Evolutionary conservation across 2,113 vertebrate species (phyloP).

Genomic region (Garra rufa): DNA sequence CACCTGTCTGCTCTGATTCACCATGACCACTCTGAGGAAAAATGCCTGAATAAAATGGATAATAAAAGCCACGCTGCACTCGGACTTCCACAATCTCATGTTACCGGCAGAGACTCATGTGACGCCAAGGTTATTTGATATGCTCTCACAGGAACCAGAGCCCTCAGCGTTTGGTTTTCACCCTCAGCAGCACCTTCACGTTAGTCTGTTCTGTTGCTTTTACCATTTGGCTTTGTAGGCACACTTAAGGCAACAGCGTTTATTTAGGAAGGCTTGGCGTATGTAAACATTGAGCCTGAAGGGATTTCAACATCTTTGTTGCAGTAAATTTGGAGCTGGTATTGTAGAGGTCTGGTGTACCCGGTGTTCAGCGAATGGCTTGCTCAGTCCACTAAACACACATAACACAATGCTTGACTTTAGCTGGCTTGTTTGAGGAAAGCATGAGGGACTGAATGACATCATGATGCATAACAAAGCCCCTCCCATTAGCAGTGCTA

Average conservation of each 20-base stretch:
- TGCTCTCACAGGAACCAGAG: slow-evolving; percentile 30
- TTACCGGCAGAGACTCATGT: slow-evolving; percentile 34
- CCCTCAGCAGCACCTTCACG: slow-evolving; percentile 8
- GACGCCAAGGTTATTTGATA: slow-evolving; percentile 39
- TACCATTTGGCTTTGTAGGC: not conserved
- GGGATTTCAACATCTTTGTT: slow-evolving; percentile 9
- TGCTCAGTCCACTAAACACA: not conserved
- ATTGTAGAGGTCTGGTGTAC: not conserved
- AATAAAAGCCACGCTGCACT: slow-evolving; percentile 1
- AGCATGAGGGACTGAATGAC: slow-evolving; percentile 24
- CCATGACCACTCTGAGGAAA: not conserved
- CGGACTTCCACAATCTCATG: slow-evolving; percentile 21
- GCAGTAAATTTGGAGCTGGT: not conserved
- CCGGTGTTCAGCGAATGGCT: not conserved
- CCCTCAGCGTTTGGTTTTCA: slow-evolving; percentile 6
- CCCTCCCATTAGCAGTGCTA: not conserved
- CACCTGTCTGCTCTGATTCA: slow-evolving; percentile 48
- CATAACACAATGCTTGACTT: slow-evolving; percentile 19
- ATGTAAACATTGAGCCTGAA: not conserved
- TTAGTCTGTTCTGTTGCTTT: not conserved
- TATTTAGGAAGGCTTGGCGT: not conserved
- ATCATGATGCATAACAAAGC: slow-evolving; percentile 13
- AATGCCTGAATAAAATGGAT: slow-evolving; percentile 28
- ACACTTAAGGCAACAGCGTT: not conserved
- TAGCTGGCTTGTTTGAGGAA: slow-evolving; percentile 10